Conservation (phyloP, 2,888 invertebrate genomes). For the Tipula unca region DNA sequence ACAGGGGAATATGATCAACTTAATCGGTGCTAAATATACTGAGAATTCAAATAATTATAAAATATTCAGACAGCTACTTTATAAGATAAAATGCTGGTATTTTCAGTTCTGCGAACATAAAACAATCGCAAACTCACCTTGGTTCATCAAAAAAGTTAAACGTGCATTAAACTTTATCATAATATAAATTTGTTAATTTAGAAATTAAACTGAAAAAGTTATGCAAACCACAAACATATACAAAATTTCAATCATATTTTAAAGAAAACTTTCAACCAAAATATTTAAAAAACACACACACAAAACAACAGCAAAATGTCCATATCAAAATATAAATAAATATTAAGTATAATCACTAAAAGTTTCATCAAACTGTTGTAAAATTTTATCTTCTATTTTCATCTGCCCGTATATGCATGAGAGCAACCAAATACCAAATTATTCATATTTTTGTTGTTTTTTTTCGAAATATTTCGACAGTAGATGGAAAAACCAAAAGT, state of each 20-base stretch:
- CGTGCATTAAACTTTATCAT: neutral
- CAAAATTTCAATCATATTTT: neutral
- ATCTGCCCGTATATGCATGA: neutral
- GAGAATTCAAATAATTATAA: too few species aligned
- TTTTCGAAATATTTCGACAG: too few species aligned
- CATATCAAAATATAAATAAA: neutral
- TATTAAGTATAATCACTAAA: neutral
- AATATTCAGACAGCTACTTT: too few species aligned
- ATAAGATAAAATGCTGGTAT: too few species aligned
- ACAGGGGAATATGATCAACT: too few species aligned
- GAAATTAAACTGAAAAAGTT: neutral
- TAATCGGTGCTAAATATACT: too few species aligned
- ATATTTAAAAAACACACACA: too few species aligned
- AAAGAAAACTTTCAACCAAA: neutral
- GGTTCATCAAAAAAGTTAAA: neutral
- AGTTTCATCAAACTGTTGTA: neutral
- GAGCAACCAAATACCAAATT: neutral
- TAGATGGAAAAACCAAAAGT: too few species aligned
- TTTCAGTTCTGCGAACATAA: neutral
- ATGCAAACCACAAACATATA: neutral
- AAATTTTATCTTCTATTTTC: neutral
- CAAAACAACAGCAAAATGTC: neutral
- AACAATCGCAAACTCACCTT: neutral
- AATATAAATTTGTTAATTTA: neutral
- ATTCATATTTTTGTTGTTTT: neutral